Evolutionary conservation across 2,888 invertebrate species (phyloP), one percentile per base, ranked within the genome.

Genomic region (Calliphora vomitoria): DNA sequence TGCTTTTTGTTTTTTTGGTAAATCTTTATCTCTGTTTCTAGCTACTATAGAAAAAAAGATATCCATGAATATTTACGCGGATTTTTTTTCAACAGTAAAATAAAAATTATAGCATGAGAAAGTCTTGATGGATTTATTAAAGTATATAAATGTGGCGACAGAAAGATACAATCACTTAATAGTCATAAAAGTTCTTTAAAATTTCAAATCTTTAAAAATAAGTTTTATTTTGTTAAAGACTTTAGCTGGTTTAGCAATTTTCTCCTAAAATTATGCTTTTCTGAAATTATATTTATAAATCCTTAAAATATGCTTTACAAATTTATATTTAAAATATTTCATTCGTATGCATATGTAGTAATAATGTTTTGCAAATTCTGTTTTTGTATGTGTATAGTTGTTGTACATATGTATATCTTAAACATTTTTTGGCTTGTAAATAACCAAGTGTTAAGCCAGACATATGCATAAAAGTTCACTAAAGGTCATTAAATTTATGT

Each of bases 391-490:
- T 80, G 38, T 60, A n/a, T 55, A 31, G 13, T 71, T 53, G 35
- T 38, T 25, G 2, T 25, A 25, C 25, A 25, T 2, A 79, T n/a
- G n/a, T n/a, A n/a, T 62, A 50, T 69, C 82, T 85, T 82, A 11
- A 69, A 74, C 58, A 69, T 72, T 82, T n/a, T 87, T 87, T 82
- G 87, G 85, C 87, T 82, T 87, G 74, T 82, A 87, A 87, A 79
- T 87, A 82, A 85, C 69, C 53, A 82, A 87, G 82, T 87, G 87
- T 82, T 85, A 79, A 87, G 87, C 78, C 87, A 87, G 87, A 87
- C 87, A 87, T 85, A 87, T 87, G 87, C 84, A 87, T 78, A 79
- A 85, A 85, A 87, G 87, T 87, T 87, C 82, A 87, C 82, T 85
- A 82, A 87, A 85, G 87, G 87, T 87, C 87, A 87, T 82, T 74